Evolutionary conservation across 2,888 invertebrate species (phyloP).

Genomic region (Leucania comma): DNA sequence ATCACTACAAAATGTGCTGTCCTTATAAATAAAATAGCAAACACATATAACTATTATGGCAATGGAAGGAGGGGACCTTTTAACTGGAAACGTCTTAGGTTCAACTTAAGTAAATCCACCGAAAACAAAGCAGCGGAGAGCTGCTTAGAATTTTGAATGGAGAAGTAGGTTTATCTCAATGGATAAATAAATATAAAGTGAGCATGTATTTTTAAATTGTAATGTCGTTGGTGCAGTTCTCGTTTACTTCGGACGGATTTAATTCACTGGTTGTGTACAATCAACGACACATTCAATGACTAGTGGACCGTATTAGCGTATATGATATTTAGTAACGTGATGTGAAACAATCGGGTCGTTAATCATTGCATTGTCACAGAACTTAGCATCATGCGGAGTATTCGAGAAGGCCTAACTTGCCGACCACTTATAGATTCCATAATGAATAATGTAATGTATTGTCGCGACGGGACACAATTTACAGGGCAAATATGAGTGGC

Average conservation of each 20-base stretch:
- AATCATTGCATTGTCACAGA: slow-evolving; percentile 67
- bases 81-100: slow-evolving; percentile 54
- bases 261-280: slow-evolving; percentile 52
- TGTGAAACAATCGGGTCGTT: slow-evolving; percentile 73
- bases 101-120: slow-evolving; percentile 59
- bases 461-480: slow-evolving; percentile 79
- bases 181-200: slow-evolving; percentile 52
- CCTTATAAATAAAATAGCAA: slow-evolving; percentile 23
- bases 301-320: slow-evolving; percentile 48
- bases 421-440: slow-evolving; percentile 75
- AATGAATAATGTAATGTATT: slow-evolving; percentile 81
- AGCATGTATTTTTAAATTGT: slow-evolving; percentile 53
- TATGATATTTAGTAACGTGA: slow-evolving; percentile 67
- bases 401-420: slow-evolving; percentile 72
- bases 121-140: slow-evolving; percentile 59
- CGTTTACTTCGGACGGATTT: slow-evolving; percentile 44
- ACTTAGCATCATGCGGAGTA: slow-evolving; percentile 63
- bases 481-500: slow-evolving; percentile 82
- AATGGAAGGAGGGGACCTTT: slow-evolving; percentile 39
- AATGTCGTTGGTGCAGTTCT: slow-evolving; percentile 32
- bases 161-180: slow-evolving; percentile 52
- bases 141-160: slow-evolving; percentile 61
- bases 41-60: slow-evolving; percentile 51
- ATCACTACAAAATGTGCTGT: slow-evolving; percentile 19
- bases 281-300: slow-evolving; percentile 36